A percentile compares a stretch with the other conserved stretches of the same genome.
These are phyloP conservation scores for Dipodomys ordii DNA, from an alignment of 2,113 vertebrate genomes.

Conservation along the genomic window DNA sequence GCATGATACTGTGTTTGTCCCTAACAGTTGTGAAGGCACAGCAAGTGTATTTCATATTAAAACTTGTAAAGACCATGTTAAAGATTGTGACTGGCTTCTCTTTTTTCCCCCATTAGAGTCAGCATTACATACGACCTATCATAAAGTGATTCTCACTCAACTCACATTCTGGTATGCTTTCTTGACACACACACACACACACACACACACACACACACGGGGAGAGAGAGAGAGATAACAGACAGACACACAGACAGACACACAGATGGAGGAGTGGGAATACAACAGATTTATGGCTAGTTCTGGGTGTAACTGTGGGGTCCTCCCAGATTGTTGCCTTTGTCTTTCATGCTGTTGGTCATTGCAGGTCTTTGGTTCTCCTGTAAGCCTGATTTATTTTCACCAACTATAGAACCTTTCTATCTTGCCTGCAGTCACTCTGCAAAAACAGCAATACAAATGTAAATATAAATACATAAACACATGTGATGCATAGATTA, in stretches of 20 bases:
- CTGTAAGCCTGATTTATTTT: not conserved
- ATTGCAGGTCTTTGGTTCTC: not conserved
- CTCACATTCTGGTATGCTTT: not conserved
- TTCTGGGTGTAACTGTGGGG: not conserved
- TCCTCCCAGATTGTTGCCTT: not conserved
- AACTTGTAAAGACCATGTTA: not conserved
- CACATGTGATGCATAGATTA: not conserved
- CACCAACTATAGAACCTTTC: not conserved
- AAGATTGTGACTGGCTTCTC: not conserved
- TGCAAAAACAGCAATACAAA: slow-evolving; percentile 18
- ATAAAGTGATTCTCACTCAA: not conserved
- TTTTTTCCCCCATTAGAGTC: not conserved
- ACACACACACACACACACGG: no score
- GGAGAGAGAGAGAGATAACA: not conserved
- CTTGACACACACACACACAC: not conserved
- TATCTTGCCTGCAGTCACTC: not conserved
- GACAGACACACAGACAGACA: no score
- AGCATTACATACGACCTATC: slow-evolving; percentile 23
- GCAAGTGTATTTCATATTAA: not conserved
- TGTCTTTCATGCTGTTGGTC: not conserved
- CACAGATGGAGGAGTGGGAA: no score
- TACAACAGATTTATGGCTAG: not conserved
- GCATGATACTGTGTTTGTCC: not conserved
- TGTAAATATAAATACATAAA: not conserved
- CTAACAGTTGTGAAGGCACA: slow-evolving; percentile 35